Conservation (phyloP, 2,113 vertebrate species). For the Smithornis capensis region DNA sequence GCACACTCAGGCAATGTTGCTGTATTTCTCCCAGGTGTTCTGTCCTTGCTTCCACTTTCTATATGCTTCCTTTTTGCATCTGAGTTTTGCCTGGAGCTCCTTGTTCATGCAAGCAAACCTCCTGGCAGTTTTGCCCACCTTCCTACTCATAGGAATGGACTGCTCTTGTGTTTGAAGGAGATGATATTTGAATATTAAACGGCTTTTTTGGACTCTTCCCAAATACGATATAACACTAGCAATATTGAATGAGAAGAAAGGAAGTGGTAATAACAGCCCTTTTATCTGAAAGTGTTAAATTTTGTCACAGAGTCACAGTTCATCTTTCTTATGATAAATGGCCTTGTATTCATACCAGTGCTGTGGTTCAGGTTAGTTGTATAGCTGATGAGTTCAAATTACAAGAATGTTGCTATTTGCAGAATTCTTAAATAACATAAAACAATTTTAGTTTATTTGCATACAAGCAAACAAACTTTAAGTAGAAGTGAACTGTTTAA, state of each 20-base stretch:
- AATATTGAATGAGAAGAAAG: not conserved
- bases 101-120: not conserved
- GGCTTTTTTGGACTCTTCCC: not conserved
- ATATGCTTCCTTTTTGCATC: not conserved
- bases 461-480: not conserved
- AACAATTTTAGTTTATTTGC: not conserved
- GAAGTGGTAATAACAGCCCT: not conserved
- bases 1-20: not conserved
- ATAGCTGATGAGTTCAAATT: not conserved
- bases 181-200: not conserved
- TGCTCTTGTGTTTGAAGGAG: not conserved
- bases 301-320: not conserved
- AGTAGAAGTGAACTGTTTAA: not conserved
- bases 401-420: not conserved
- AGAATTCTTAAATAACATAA: not conserved
- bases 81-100: not conserved
- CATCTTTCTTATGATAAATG: not conserved
- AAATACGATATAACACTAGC: not conserved
- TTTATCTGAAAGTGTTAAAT: not conserved
- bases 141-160: not conserved
- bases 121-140: slow-evolving; percentile 10
- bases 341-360: not conserved
- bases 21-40: not conserved
- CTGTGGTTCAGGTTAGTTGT: not conserved
- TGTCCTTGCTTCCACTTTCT: not conserved